Percentiles rank a stretch among this genome's conserved stretches.
phyloP scores from a whole-genome alignment of 2,797 vertebrate genomes.

The Gadopsis marmoratus region DNA sequence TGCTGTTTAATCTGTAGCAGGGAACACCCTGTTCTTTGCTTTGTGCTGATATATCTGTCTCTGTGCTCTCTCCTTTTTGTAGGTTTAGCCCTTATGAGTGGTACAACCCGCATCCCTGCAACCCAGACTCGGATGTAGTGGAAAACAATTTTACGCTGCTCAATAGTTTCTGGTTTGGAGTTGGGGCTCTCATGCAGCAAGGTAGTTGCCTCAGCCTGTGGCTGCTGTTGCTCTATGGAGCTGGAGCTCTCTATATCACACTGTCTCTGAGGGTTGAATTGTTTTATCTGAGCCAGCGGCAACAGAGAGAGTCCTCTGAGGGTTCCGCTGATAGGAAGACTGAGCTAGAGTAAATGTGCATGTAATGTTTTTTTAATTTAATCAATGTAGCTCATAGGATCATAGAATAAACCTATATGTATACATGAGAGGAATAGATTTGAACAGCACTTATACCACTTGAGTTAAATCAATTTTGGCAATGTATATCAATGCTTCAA shows the following conservation, averaged over 20 bases:
- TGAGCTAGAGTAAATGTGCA: conserved; percentile 47
- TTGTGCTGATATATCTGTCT: conserved; percentile 63
- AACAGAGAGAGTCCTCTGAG: conserved; percentile 89
- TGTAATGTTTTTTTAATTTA: conserved; percentile 27
- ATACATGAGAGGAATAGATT: conserved; percentile 2
- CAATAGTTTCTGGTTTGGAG: conserved; percentile 99
- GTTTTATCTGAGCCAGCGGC: conserved; percentile 84
- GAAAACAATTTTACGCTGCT: conserved; percentile 99
- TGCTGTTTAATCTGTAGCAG: conserved; percentile 46
- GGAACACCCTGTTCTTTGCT: conserved; percentile 34
- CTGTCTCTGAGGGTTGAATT: conserved; percentile 83
- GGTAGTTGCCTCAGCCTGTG: conserved; percentile 96
- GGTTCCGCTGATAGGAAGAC: conserved; percentile 66
- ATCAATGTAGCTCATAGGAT: conserved; percentile 30
- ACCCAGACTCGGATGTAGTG: conserved; percentile 99
- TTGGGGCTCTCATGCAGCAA: conserved; percentile 99
- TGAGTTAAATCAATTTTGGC: conserved; percentile 10
- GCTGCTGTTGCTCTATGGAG: conserved; percentile 80
- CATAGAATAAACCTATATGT: conserved; percentile 9
- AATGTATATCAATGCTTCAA: neutral
- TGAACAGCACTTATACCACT: conserved; percentile 13
- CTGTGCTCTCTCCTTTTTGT: conserved; percentile 81
- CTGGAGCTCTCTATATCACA: conserved; percentile 87
- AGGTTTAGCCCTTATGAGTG: conserved; percentile 99
- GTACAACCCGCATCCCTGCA: conserved; percentile 99